phyloP scores from a whole-genome alignment of 2,113 vertebrate species.

The Vidua macroura region DNA sequence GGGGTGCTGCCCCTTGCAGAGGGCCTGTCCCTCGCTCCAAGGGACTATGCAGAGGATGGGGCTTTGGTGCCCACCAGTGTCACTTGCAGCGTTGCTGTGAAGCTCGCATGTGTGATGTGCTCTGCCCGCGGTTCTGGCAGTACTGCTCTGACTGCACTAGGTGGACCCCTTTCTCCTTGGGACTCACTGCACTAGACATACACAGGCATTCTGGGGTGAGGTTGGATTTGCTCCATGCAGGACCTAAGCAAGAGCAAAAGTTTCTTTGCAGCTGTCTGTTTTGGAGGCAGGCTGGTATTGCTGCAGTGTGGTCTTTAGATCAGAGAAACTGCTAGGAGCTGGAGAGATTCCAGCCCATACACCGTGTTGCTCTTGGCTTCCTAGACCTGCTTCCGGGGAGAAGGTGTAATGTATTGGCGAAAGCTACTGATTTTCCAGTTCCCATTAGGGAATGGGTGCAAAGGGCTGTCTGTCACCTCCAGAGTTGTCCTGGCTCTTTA shows the following conservation, averaged over 20 bases:
- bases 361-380: neutral
- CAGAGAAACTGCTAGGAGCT: neutral
- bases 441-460: neutral
- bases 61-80: neutral
- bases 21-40: neutral
- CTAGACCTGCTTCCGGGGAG: neutral
- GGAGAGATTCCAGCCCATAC: neutral
- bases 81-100: neutral
- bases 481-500: neutral
- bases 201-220: neutral
- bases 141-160: conserved; percentile 49
- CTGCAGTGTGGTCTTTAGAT: neutral
- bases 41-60: neutral
- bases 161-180: conserved; percentile 50
- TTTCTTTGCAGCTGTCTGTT: neutral
- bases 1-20: neutral
- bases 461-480: neutral
- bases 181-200: neutral
- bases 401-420: neutral
- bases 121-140: neutral
- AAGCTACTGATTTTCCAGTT: neutral
- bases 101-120: fast-evolving
- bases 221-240: neutral
- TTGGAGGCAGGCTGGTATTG: neutral
- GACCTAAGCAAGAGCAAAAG: neutral